A percentile compares a stretch with the other conserved stretches of the same genome.
Conservation (phyloP, 2,888 invertebrate genomes). For the Orthosia incerta region DNA sequence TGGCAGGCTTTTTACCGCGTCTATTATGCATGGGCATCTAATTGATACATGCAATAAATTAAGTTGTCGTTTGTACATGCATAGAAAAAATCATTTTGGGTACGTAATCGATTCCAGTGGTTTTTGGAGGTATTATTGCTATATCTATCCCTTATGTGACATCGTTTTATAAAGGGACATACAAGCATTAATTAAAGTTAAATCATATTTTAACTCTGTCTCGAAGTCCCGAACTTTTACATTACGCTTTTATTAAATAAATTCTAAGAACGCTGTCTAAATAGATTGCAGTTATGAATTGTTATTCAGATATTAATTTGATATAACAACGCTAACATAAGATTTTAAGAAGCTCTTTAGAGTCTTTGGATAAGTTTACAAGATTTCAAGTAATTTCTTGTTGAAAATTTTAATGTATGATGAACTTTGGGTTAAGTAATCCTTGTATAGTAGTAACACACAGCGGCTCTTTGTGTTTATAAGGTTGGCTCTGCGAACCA, state of each 20-base stretch:
- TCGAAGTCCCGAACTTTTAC: slow-evolving; percentile 37
- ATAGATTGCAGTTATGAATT: slow-evolving; percentile 27
- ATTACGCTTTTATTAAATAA: slow-evolving; percentile 24
- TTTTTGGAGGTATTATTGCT: too few species aligned
- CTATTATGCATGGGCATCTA: too few species aligned
- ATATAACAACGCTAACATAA: slow-evolving; percentile 19
- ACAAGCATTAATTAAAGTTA: slow-evolving; percentile 11
- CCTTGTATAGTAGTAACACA: too few species aligned
- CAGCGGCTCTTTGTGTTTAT: too few species aligned
- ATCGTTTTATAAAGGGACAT: background rate
- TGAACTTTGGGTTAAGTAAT: background rate
- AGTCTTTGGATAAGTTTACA: slow-evolving; percentile 21
- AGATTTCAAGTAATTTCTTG: background rate
- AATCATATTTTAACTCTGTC: background rate
- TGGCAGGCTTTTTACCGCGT: too few species aligned
- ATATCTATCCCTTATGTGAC: too few species aligned
- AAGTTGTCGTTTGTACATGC: too few species aligned
- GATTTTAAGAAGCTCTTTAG: slow-evolving; percentile 24
- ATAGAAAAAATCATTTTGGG: too few species aligned
- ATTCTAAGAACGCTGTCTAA: slow-evolving; percentile 19
- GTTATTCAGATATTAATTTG: slow-evolving; percentile 39
- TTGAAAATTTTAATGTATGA: slow-evolving; percentile 1
- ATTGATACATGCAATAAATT: too few species aligned
- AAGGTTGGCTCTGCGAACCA: too few species aligned
- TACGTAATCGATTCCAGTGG: too few species aligned